Evolutionary conservation across 2,797 vertebrate species (phyloP).

Genomic region (Coreius guichenoti): DNA sequence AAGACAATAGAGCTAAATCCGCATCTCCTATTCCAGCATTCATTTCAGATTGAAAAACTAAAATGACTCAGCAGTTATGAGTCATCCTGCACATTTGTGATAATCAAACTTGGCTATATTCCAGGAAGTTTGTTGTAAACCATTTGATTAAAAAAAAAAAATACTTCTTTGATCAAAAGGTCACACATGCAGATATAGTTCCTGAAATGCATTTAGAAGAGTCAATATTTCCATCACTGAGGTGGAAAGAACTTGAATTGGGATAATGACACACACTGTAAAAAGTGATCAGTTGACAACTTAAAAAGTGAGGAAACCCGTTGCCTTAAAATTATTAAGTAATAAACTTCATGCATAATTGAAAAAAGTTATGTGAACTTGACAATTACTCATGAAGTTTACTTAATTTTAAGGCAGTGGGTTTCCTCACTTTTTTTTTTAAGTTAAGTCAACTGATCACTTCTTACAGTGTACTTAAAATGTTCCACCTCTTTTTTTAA

Average conservation of each 20-base stretch:
- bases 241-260: not conserved
- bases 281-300: too few relatives aligned
- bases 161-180: not conserved
- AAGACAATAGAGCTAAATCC: conserved; percentile 35
- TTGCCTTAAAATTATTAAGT: too few relatives aligned
- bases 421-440: too few relatives aligned
- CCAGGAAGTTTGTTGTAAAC: not conserved
- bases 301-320: too few relatives aligned
- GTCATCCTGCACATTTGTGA: not conserved
- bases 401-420: too few relatives aligned
- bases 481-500: not conserved
- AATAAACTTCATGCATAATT: too few relatives aligned
- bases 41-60: conserved; percentile 61
- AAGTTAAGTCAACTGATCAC: too few relatives aligned
- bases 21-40: conserved; percentile 55
- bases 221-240: not conserved
- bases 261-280: not conserved
- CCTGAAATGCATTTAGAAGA: not conserved
- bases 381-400: too few relatives aligned
- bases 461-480: not conserved
- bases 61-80: conserved; percentile 5
- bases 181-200: not conserved
- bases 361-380: too few relatives aligned
- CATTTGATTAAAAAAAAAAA: not conserved
- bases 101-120: not conserved